These are phyloP conservation scores for Ganaspis sp. DNA, from an alignment of 1,140 invertebrate genomes.

Conservation along the genomic window DNA sequence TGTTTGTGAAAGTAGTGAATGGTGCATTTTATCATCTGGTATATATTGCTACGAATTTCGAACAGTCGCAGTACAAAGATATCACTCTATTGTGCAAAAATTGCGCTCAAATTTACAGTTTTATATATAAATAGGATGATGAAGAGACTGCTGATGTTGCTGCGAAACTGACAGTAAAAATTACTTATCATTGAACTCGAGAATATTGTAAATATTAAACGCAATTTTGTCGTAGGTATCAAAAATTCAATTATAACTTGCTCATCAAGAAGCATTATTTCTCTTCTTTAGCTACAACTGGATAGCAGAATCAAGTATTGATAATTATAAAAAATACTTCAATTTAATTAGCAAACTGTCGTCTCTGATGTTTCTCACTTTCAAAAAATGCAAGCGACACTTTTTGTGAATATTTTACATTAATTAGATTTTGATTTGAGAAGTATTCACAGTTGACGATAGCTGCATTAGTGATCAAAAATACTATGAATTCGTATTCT, in stretches of 20 bases:
- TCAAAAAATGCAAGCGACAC: not conserved
- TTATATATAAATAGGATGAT: slow-evolving; percentile 68
- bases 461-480: slow-evolving; percentile 21
- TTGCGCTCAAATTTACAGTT: slow-evolving; percentile 72
- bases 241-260: not conserved
- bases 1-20: slow-evolving; percentile 39
- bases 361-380: not conserved
- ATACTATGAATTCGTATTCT: not conserved
- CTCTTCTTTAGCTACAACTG: not conserved
- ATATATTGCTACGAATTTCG: slow-evolving; percentile 27
- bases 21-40: slow-evolving; percentile 46
- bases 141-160: slow-evolving; percentile 35
- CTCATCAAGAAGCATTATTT: not conserved
- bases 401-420: not conserved
- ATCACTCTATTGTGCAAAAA: slow-evolving; percentile 68
- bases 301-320: not conserved
- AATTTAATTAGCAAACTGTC: not conserved
- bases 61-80: slow-evolving; percentile 58
- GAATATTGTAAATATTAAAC: not conserved
- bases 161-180: slow-evolving; percentile 18
- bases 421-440: not conserved
- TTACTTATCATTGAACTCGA: not conserved
- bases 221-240: not conserved
- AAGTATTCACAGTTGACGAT: not conserved
- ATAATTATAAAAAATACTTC: not conserved